Conservation (phyloP, 2,113 vertebrate genomes). For the Tautogolabrus adspersus region DNA sequence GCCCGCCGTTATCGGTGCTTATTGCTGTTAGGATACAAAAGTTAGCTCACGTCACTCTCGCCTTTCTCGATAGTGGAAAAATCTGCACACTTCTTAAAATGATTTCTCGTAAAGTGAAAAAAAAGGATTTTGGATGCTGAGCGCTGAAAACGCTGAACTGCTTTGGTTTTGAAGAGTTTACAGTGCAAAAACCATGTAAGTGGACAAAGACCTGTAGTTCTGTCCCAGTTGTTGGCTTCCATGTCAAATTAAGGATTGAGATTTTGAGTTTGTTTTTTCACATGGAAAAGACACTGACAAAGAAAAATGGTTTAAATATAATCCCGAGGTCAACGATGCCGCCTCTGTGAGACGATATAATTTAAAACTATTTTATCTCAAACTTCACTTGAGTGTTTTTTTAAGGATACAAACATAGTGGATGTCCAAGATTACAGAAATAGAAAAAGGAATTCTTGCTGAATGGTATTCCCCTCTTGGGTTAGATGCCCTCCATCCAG, state of each 20-base stretch:
- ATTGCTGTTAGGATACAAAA: too few relatives aligned
- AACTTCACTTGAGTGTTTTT: background rate
- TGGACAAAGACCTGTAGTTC: too few relatives aligned
- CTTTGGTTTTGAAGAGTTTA: too few relatives aligned
- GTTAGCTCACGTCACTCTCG: too few relatives aligned
- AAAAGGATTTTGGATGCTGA: too few relatives aligned
- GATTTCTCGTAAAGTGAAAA: too few relatives aligned
- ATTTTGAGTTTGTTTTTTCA: background rate
- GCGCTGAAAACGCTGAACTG: too few relatives aligned
- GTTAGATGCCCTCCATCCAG: conserved; percentile 23
- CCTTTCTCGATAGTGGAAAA: too few relatives aligned
- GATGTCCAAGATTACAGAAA: conserved; percentile 11
- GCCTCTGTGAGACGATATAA: background rate
- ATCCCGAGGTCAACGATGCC: background rate
- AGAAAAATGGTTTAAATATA: background rate
- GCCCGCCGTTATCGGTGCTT: too few relatives aligned
- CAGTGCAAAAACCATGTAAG: too few relatives aligned
- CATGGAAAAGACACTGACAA: background rate
- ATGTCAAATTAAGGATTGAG: background rate
- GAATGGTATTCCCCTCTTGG: conserved; percentile 20
- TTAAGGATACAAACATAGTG: background rate
- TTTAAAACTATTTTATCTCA: background rate
- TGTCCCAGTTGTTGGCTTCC: background rate
- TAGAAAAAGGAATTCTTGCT: background rate
- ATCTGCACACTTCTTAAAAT: too few relatives aligned